Evolutionary conservation across 2,113 vertebrate genomes (phyloP).

Genomic region (Ailuropoda melanoleuca): DNA sequence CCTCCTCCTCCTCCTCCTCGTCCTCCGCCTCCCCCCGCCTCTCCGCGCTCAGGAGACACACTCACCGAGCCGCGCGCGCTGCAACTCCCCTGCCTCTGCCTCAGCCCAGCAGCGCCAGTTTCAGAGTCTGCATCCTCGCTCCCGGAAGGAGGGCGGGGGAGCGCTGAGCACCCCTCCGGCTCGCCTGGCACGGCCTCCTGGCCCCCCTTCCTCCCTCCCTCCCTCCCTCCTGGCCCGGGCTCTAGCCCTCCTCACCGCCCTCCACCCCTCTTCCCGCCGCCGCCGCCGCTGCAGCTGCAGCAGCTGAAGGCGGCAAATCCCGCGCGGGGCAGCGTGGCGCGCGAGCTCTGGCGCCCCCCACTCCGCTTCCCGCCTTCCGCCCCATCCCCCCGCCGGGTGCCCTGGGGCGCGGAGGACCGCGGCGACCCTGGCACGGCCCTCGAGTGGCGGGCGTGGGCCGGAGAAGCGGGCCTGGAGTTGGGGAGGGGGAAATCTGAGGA

Average conservation of each 20-base stretch:
- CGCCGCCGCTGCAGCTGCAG: constrained; percentile 56
- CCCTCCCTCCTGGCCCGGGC: constrained; percentile 7
- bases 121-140: constrained; percentile 72
- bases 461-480: background rate
- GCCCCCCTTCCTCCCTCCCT: constrained; percentile 18
- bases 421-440: background rate
- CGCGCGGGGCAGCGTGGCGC: background rate
- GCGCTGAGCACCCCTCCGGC: constrained; percentile 60
- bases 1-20: constrained; percentile 62
- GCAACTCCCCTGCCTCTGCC: constrained; percentile 78
- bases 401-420: background rate
- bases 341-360: background rate
- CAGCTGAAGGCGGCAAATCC: constrained; percentile 30
- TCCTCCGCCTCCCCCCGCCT: constrained; percentile 65
- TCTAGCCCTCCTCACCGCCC: constrained; percentile 33
- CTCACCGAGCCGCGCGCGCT: constrained; percentile 63
- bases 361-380: background rate
- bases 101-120: constrained; percentile 74
- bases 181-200: constrained; percentile 49
- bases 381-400: background rate
- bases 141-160: constrained; percentile 76
- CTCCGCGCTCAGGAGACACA: constrained; percentile 67
- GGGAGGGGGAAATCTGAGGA: too few species aligned
- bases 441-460: background rate
- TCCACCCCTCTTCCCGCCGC: constrained; percentile 45